Evolutionary conservation across 2,113 vertebrate genomes (phyloP).

Genomic region (Tupaia chinensis): DNA sequence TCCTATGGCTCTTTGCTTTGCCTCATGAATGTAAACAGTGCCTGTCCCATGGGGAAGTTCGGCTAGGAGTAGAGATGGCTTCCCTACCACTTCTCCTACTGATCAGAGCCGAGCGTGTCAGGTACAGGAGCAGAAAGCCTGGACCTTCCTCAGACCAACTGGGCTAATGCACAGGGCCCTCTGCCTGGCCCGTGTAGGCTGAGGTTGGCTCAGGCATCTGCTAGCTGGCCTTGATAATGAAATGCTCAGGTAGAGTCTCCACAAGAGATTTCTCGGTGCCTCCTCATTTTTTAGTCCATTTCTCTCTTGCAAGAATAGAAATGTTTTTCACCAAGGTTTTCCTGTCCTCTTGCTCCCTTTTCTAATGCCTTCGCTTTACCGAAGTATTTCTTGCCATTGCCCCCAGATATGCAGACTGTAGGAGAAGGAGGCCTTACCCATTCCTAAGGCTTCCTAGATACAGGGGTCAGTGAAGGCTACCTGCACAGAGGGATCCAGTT

Average conservation of each 20-base stretch:
- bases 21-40: not conserved
- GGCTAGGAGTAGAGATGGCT: not conserved
- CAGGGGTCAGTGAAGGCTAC: not conserved
- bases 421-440: not conserved
- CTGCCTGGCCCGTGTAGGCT: not conserved
- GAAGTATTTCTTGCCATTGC: not conserved
- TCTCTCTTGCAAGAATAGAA: conserved; percentile 38
- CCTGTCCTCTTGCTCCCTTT: not conserved
- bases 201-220: not conserved
- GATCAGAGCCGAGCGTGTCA: not conserved
- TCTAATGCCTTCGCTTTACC: not conserved
- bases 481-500: not conserved
- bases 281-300: not conserved
- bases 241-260: not conserved
- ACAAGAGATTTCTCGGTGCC: not conserved
- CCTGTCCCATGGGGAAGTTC: not conserved
- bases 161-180: not conserved
- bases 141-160: not conserved
- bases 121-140: not conserved
- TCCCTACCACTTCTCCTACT: not conserved
- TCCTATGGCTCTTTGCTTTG: not conserved
- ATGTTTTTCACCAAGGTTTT: not conserved
- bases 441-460: not conserved
- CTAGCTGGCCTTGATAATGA: not conserved
- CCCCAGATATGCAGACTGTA: not conserved